A percentile compares a stretch with the other conserved stretches of the same genome.
Conservation (phyloP, 2,888 invertebrate genomes). For the Athalia cordata region DNA sequence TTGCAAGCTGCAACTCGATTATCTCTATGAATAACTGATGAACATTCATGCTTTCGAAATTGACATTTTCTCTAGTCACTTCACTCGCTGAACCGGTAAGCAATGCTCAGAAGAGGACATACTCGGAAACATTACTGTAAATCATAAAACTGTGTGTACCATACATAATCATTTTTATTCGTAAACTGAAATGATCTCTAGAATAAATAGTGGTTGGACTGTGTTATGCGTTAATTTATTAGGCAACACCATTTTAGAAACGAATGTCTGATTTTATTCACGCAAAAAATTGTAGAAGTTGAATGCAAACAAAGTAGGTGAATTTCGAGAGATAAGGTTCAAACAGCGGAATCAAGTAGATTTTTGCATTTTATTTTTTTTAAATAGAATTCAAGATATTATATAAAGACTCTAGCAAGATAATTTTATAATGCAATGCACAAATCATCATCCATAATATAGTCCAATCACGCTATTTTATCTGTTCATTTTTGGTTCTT, state of each 20-base stretch:
- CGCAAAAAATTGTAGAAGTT: neutral
- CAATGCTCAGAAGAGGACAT: constrained; percentile 7
- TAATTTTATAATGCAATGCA: neutral
- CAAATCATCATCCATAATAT: constrained; percentile 18
- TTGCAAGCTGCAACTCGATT: neutral
- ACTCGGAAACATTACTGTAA: neutral
- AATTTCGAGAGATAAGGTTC: neutral
- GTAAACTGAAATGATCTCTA: neutral
- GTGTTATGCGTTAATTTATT: constrained; percentile 15
- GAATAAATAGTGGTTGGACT: constrained; percentile 20
- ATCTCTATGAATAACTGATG: neutral
- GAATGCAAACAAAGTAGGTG: neutral
- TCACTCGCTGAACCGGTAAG: constrained; percentile 16
- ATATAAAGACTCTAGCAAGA: too few species aligned
- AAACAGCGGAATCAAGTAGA: neutral
- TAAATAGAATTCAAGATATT: too few species aligned
- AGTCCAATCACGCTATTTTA: constrained; percentile 32
- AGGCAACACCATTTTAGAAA: neutral
- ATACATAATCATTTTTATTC: constrained; percentile 24
- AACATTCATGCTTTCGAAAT: neutral
- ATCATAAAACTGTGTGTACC: constrained; percentile 4
- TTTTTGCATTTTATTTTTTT: neutral
- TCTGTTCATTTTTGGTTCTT: constrained; percentile 12
- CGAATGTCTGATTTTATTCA: neutral
- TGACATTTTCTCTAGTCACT: neutral